Evolutionary conservation across 2,888 invertebrate genomes (phyloP).

Genomic region (Mechanitis messenoides): DNA sequence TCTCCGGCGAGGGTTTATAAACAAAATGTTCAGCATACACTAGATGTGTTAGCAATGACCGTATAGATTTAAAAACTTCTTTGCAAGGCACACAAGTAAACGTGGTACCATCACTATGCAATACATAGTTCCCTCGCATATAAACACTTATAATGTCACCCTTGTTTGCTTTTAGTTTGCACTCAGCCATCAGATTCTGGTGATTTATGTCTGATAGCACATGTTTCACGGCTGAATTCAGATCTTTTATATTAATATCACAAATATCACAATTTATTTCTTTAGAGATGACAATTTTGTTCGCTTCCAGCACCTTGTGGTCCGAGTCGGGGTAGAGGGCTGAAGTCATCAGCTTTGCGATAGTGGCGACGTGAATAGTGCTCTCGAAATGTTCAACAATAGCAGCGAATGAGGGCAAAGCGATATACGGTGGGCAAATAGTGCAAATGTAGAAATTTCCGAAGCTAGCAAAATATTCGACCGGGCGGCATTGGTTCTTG

Average conservation of each 20-base stretch:
- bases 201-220: constrained; percentile 52
- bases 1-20: constrained; percentile 51
- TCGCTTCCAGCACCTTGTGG: constrained; percentile 40
- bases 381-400: constrained; percentile 67
- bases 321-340: constrained; percentile 52
- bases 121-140: constrained; percentile 59
- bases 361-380: constrained; percentile 50
- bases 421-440: constrained; percentile 56
- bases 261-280: constrained; percentile 51
- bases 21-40: constrained; percentile 61
- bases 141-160: constrained; percentile 67
- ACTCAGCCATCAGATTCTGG: constrained; percentile 48
- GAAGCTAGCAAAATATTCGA: constrained; percentile 67
- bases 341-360: constrained; percentile 52
- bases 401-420: constrained; percentile 62
- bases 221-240: constrained; percentile 49
- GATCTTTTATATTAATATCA: constrained; percentile 43
- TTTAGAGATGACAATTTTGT: constrained; percentile 42
- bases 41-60: constrained; percentile 57
- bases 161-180: constrained; percentile 42
- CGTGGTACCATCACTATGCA: constrained; percentile 57
- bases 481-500: constrained; percentile 62
- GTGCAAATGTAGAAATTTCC: constrained; percentile 66
- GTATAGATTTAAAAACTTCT: constrained; percentile 57
- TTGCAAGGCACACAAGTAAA: constrained; percentile 56